These are phyloP conservation scores for Danaus plexippus DNA, from an alignment of 1,140 invertebrate genomes.

Conservation along the genomic window DNA sequence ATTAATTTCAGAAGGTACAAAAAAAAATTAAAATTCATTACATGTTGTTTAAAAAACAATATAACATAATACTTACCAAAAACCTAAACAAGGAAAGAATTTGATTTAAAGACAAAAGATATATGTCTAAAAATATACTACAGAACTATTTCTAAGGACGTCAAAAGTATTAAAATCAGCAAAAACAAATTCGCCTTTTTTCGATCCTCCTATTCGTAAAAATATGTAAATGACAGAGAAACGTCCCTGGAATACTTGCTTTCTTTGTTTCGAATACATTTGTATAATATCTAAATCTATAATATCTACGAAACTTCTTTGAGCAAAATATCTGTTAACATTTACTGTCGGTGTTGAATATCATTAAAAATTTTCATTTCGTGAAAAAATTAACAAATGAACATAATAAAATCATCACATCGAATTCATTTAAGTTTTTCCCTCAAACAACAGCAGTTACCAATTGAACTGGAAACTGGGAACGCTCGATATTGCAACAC, in stretches of 20 bases:
- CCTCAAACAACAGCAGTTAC: constrained; percentile 5
- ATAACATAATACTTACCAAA: no score
- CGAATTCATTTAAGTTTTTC: constrained; percentile 10
- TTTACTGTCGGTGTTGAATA: background rate
- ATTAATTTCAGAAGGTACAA: no score
- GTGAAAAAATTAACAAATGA: no score
- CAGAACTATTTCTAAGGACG: background rate
- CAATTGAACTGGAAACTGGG: constrained; percentile 11
- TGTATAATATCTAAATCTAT: constrained; percentile 4
- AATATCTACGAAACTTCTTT: no score
- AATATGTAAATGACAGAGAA: constrained; percentile 7
- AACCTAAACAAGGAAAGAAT: no score
- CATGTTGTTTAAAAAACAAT: no score
- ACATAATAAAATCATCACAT: background rate
- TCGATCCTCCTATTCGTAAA: constrained; percentile 2
- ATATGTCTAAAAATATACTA: no score
- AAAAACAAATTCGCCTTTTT: background rate
- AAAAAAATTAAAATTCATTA: no score
- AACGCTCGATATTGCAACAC: constrained; percentile 10
- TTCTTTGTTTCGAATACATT: constrained; percentile 6
- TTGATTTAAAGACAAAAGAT: no score
- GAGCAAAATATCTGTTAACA: background rate
- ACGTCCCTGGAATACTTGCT: constrained; percentile 3
- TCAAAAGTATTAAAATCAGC: background rate
- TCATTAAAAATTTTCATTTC: background rate